Conservation (phyloP, 2,888 invertebrate species). For the Eupithecia dodoneata region DNA sequence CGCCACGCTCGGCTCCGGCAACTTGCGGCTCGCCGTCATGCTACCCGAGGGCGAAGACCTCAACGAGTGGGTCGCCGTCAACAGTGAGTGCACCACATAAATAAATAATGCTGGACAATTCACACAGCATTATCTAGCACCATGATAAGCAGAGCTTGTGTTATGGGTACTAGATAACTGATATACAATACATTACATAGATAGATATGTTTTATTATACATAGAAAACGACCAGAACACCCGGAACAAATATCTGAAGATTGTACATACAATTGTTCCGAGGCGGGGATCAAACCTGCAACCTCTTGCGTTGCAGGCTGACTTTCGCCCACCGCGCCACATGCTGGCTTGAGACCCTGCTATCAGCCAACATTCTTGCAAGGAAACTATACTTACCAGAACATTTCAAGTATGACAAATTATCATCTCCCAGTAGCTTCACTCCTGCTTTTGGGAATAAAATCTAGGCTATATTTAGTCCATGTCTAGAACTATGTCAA, state of each 20-base stretch:
- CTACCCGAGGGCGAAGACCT: constrained; percentile 99
- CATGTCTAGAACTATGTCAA: not conserved
- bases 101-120: too few relatives aligned
- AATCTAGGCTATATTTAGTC: not conserved
- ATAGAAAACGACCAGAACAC: too few relatives aligned
- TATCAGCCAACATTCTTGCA: not conserved
- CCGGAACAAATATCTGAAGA: too few relatives aligned
- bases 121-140: too few relatives aligned
- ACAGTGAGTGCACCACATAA: constrained; percentile 89
- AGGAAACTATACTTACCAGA: not conserved
- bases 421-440: not conserved
- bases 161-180: too few relatives aligned
- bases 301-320: too few relatives aligned
- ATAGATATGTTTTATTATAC: too few relatives aligned
- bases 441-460: not conserved
- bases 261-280: too few relatives aligned
- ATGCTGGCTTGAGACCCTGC: not conserved
- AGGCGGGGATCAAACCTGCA: too few relatives aligned
- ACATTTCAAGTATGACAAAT: not conserved
- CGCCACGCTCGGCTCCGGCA: constrained; percentile 98
- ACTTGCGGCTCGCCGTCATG: constrained; percentile 97
- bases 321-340: too few relatives aligned
- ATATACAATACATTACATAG: too few relatives aligned
- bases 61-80: constrained; percentile 99
- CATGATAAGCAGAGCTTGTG: too few relatives aligned